A percentile compares a stretch with the other conserved stretches of the same genome.
phyloP scores from a whole-genome alignment of 2,113 vertebrate species.

The Psettodes erumei region DNA sequence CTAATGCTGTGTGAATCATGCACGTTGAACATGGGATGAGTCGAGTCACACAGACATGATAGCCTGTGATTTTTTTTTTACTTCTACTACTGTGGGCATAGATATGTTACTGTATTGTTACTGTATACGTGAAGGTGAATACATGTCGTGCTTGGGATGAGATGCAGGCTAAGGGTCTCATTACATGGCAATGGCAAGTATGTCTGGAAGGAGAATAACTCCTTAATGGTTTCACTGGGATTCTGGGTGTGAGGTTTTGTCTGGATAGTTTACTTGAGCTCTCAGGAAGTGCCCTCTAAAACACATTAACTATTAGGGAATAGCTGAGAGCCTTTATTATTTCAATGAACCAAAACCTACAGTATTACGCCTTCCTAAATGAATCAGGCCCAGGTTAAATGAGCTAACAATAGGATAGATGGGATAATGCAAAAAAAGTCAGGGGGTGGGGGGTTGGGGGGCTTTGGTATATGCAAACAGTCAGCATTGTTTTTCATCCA shows the following conservation, averaged over 20 bases:
- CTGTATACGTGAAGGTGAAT: neutral
- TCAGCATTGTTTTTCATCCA: constrained; percentile 76
- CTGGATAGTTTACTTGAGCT: neutral
- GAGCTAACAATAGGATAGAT: constrained; percentile 68
- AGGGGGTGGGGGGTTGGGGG: constrained; percentile 5
- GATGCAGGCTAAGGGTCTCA: neutral
- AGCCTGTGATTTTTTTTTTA: constrained; percentile 44
- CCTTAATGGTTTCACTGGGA: constrained; percentile 10
- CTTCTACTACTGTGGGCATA: constrained; percentile 4
- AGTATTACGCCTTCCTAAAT: constrained; percentile 11
- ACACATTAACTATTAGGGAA: no score
- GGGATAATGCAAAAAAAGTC: constrained; percentile 66
- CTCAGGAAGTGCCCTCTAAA: no score
- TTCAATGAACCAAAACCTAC: constrained; percentile 17
- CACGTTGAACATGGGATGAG: constrained; percentile 51
- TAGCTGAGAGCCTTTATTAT: constrained; percentile 28
- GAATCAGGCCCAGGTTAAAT: constrained; percentile 43
- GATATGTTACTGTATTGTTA: neutral
- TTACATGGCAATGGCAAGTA: neutral
- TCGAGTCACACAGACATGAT: constrained; percentile 21
- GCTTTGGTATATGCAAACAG: constrained; percentile 76
- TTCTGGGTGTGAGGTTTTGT: constrained; percentile 2
- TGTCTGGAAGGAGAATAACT: constrained; percentile 1
- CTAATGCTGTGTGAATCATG: constrained; percentile 49
- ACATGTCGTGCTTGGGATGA: neutral